Base-by-base conservation (phyloP, 2,888 invertebrate species). In the Dorcus parallelipipedus region DNA sequence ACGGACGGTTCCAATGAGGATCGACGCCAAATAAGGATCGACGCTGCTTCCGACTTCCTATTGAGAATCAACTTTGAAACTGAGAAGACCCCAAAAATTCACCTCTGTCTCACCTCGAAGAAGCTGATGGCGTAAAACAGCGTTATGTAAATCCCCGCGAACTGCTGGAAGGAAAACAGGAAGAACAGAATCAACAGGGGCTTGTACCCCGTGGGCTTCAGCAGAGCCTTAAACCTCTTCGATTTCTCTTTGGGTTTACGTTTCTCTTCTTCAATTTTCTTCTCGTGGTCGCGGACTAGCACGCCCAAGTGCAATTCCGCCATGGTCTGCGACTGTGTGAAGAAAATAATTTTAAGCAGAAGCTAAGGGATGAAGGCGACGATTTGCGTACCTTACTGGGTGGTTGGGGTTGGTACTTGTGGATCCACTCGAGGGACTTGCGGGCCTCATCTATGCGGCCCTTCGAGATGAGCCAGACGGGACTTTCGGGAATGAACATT, bases 111-210 rank as follows among this genome's bases (percentile, higher is more conserved):
- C 71, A 83, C 83, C 72, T 82, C 71, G 66, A 85, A 83, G 73
- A 84, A 83, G 9, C 80, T 81, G 23, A 85, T 83, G 0, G 85
- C 84, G 68, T 84, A 85, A 72, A 85, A 85, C 1, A 85, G 74
- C 0, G 84, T 84, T 6, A 84, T 82, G 66, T 85, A 85, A 62
- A 85, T 84, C 42, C 85, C 85, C 23, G 83, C 80, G 63, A 83
- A 84, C 65, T 85, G 84, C 70, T 85, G 85, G 66, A 84, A 82
- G 47, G 81, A 74, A 70, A 85, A 85, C 9, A 85, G 72, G 8
- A 81, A 76, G 58, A 82, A 78, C 9, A 85, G 76, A 49, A 85
- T 79, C 7, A 80, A 59, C 65, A 85, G 69, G 0, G 85, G 85
- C 67, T 85, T 85, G 74, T 83, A 84, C 9, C 83, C 84, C 1